These are phyloP conservation scores for Macaria notata DNA, from an alignment of 2,888 invertebrate species.

Conservation along the genomic window DNA sequence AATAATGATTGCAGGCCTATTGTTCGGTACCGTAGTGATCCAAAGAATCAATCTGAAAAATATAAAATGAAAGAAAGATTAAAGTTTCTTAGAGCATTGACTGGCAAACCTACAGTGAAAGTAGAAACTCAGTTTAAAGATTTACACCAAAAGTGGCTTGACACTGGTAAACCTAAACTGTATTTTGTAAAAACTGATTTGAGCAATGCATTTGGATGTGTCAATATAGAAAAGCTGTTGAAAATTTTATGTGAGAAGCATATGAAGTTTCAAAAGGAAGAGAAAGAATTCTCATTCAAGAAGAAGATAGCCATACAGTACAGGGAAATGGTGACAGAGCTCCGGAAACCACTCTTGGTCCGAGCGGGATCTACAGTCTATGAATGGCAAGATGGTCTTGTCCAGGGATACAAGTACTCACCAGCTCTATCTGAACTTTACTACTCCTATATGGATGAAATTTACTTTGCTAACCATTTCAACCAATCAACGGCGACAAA, in stretches of 20 bases:
- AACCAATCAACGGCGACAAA: slow-evolving; percentile 40
- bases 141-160: slow-evolving; percentile 58
- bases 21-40: slow-evolving; percentile 62
- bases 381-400: slow-evolving; percentile 71
- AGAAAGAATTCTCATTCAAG: slow-evolving; percentile 49
- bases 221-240: slow-evolving; percentile 58
- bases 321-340: slow-evolving; percentile 60
- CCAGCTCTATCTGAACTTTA: slow-evolving; percentile 76
- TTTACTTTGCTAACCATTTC: slow-evolving; percentile 55
- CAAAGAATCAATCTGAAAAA: slow-evolving; percentile 46
- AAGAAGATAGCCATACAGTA: slow-evolving; percentile 58
- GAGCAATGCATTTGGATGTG: slow-evolving; percentile 76
- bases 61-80: slow-evolving; percentile 64
- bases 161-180: slow-evolving; percentile 57
- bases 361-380: slow-evolving; percentile 71
- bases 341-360: slow-evolving; percentile 64
- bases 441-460: slow-evolving; percentile 63
- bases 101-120: slow-evolving; percentile 44
- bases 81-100: slow-evolving; percentile 53
- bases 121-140: slow-evolving; percentile 54
- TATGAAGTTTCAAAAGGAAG: slow-evolving; percentile 48
- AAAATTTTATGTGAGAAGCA: slow-evolving; percentile 59
- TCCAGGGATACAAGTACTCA: slow-evolving; percentile 76
- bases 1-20: slow-evolving; percentile 67
- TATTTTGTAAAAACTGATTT: slow-evolving; percentile 76